phyloP scores from a whole-genome alignment of 1,140 invertebrate species.

The Temnothorax curvispinosus region DNA sequence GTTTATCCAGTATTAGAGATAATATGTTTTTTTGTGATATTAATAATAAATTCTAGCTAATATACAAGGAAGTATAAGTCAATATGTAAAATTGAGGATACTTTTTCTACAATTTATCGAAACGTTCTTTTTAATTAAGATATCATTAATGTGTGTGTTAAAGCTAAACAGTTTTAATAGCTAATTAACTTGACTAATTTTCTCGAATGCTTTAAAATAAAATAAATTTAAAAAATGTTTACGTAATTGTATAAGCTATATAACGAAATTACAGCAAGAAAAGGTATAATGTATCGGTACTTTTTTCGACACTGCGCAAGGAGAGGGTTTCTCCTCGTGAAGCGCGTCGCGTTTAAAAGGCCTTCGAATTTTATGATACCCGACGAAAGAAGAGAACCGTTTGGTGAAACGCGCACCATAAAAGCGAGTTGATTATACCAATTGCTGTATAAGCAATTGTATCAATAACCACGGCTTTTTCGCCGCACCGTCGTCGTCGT shows the following conservation, averaged over 20 bases:
- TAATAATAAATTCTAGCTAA: not conserved
- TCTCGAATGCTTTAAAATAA: not conserved
- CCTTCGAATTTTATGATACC: conserved; percentile 34
- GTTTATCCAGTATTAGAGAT: not conserved
- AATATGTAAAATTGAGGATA: conserved; percentile 1
- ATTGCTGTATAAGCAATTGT: conserved; percentile 36
- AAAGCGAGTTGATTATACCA: conserved; percentile 47
- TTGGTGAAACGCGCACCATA: conserved; percentile 44
- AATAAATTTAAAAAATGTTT: not conserved
- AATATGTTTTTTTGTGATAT: not conserved
- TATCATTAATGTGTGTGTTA: not conserved
- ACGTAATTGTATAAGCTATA: not conserved
- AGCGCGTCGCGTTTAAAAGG: conserved; percentile 11
- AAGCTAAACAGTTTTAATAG: not conserved
- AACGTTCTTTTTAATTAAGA: not conserved
- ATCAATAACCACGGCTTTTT: conserved; percentile 35
- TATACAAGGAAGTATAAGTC: not conserved
- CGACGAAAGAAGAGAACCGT: conserved; percentile 29
- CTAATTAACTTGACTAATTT: not conserved
- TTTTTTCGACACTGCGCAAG: not conserved
- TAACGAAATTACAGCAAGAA: conserved; percentile 1
- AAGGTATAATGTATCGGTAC: not conserved
- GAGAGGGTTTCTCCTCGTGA: not conserved
- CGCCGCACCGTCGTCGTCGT: not conserved
- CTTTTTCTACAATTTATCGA: not conserved